Evolutionary conservation across 1,140 invertebrate species (phyloP).

Genomic region (Scylla paramamosain): DNA sequence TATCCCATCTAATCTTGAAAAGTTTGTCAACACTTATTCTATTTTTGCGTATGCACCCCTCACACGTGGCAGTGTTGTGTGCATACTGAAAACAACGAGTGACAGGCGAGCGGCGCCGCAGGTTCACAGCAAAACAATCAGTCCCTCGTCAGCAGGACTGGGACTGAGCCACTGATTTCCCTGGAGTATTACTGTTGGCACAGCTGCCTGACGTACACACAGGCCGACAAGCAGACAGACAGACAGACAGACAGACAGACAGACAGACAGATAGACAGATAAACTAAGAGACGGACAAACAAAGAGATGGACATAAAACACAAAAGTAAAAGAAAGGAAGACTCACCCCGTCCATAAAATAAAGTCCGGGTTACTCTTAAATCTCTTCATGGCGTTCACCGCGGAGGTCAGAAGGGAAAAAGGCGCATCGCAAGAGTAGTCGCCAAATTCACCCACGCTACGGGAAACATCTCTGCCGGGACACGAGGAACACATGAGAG

Average conservation of each 20-base stretch:
- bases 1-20: no score
- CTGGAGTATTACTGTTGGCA: not conserved
- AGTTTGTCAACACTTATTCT: no score
- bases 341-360: conserved; percentile 64
- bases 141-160: not conserved
- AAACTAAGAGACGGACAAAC: not conserved
- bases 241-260: not conserved
- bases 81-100: not conserved
- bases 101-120: not conserved
- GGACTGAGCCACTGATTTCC: conserved; percentile 7
- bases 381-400: conserved; percentile 27
- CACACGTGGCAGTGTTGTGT: no score
- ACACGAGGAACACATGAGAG: not conserved
- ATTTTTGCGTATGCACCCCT: no score
- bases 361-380: conserved; percentile 40
- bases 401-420: not conserved
- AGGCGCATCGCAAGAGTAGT: conserved; percentile 50
- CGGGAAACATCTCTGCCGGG: not conserved
- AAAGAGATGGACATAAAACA: not conserved
- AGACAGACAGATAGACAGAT: not conserved
- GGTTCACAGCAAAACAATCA: not conserved
- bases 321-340: not conserved
- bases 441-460: not conserved
- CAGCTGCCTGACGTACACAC: not conserved
- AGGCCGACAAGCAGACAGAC: not conserved